Evolutionary conservation across 2,113 vertebrate species (phyloP), one percentile per base, ranked within the genome.

Genomic region (Oreocharis arfaki): DNA sequence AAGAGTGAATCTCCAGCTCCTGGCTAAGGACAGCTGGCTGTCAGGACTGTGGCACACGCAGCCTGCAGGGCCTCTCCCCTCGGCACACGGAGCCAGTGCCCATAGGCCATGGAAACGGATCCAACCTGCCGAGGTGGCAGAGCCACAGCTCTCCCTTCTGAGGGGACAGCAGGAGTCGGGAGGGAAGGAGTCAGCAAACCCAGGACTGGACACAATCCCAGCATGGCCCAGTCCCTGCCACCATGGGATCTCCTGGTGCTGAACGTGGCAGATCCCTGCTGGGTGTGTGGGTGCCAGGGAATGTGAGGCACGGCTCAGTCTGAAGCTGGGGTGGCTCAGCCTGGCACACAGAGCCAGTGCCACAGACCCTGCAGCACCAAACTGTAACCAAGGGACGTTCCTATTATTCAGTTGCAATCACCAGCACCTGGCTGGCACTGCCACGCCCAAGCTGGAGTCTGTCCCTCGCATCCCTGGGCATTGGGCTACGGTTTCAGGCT

Each of bases 171-270:
- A 79, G 56, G 42, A 77, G 46, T 7, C 2, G 0, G 53, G 46
- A 87, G 42, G 55, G 59, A 74, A 30, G 35, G 26, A 88, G 10
- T 30, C 9, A 37, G 61, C 75, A 92, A 56, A 76, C 89, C 17
- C 4, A 1, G 65, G 46, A 41, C 63, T 84, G 71, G 55, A 84
- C n/a, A 26, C 27, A 75, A 57, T 52, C 24, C 39, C 49, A n/a
- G 41, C 3, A 2, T 1, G 22, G 42, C 56, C 26, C 18, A 4
- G 19, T 32, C 42, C 12, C 16, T 88, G 46, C 22, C 55, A 21
- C 26, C 1, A 3, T 0, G 0, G 56, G n/a, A 47, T 22, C 14
- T 27, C 33, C 26, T 0, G 1, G 64, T n/a, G 33, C 80, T 6
- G 53, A 41, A 42, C 0, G 0, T 2, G 3, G 59, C 22, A 9